phyloP scores from a whole-genome alignment of 2,113 vertebrate species.

The Ptyas mucosa region DNA sequence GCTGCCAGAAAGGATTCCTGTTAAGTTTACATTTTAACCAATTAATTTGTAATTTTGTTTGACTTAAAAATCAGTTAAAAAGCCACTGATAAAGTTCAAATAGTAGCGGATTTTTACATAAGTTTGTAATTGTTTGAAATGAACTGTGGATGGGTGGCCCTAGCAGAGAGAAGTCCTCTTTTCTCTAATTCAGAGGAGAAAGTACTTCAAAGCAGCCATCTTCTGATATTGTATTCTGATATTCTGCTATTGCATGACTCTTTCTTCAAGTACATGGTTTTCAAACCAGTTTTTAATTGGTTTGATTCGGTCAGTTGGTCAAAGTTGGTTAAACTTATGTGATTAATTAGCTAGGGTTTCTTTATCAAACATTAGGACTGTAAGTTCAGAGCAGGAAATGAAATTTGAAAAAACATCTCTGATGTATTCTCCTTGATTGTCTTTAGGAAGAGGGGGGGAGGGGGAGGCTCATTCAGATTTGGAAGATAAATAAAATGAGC shows the following conservation, averaged over 20 bases:
- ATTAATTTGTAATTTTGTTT: background rate
- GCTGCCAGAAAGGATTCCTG: background rate
- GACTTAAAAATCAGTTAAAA: background rate
- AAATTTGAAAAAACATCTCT: too few species aligned
- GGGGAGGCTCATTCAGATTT: background rate
- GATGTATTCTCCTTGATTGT: too few species aligned
- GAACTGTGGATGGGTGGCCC: background rate
- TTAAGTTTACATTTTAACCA: background rate
- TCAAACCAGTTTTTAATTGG: background rate
- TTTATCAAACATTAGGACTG: background rate
- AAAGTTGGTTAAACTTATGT: background rate
- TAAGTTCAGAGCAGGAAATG: too few species aligned
- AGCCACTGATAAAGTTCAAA: background rate
- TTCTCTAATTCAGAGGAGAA: background rate
- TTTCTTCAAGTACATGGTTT: background rate
- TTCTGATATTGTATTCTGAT: background rate
- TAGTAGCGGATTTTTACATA: background rate
- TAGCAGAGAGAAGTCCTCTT: background rate
- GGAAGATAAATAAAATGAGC: background rate
- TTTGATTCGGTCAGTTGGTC: background rate
- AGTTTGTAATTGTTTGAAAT: background rate
- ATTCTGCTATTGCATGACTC: background rate
- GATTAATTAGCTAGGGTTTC: background rate
- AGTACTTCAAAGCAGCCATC: background rate
- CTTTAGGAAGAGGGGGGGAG: background rate